These are phyloP conservation scores for Timema podura DNA, from an alignment of 2,888 invertebrate species.

Conservation along the genomic window DNA sequence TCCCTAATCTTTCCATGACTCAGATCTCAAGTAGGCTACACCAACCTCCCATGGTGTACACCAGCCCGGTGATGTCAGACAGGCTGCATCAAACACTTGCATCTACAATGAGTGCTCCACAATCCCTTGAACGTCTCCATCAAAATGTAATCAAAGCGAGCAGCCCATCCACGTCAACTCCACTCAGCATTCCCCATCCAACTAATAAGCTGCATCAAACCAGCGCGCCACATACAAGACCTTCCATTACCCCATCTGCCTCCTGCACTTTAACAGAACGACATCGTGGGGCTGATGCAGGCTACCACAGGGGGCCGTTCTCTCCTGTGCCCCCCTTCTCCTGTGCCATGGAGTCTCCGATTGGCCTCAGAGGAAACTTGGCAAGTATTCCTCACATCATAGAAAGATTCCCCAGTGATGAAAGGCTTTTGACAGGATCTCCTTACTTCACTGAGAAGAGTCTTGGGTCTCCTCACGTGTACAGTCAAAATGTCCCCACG, in stretches of 20 bases:
- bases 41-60: not conserved
- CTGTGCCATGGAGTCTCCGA: constrained; percentile 47
- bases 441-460: constrained; percentile 11
- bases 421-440: constrained; percentile 35
- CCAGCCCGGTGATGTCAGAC: not conserved
- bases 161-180: not conserved
- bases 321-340: constrained; percentile 40
- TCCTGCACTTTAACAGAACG: not conserved
- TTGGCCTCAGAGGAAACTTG: constrained; percentile 46
- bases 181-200: not conserved
- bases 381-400: constrained; percentile 58
- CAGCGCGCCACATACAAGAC: not conserved
- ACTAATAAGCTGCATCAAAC: not conserved
- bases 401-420: constrained; percentile 55
- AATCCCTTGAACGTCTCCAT: not conserved
- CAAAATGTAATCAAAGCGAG: not conserved
- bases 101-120: not conserved
- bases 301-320: constrained; percentile 26
- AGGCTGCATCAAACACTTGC: not conserved
- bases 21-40: constrained; percentile 7
- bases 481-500: too few relatives aligned
- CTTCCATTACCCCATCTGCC: not conserved
- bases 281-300: not conserved
- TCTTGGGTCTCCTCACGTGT: constrained; percentile 5
- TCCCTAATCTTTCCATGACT: too few relatives aligned